A percentile compares a stretch with the other conserved stretches of the same genome.
phyloP scores from a whole-genome alignment of 2,113 vertebrate genomes.

The Prionailurus viverrinus region DNA sequence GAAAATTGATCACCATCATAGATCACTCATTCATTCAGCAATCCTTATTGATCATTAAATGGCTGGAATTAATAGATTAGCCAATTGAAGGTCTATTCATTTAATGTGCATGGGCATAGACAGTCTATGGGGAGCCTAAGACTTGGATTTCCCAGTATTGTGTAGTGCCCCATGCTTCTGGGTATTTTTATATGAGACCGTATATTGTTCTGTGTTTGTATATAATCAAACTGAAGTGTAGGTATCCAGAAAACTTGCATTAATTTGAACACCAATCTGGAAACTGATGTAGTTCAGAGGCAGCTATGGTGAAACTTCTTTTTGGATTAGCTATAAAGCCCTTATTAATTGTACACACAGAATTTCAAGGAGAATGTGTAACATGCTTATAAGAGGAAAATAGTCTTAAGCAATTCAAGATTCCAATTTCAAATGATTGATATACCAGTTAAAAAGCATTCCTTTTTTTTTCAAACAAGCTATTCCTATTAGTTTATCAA shows the following conservation, averaged over 20 bases:
- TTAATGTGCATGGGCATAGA: not conserved
- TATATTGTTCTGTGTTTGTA: not conserved
- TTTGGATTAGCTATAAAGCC: not conserved
- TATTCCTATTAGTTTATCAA: not conserved
- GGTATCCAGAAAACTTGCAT: not conserved
- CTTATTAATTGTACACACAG: constrained; percentile 50
- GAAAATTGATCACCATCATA: constrained; percentile 40
- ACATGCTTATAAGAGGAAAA: constrained; percentile 34
- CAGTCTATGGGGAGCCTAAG: not conserved
- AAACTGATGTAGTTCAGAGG: not conserved
- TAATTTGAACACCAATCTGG: constrained; percentile 11
- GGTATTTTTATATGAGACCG: not conserved
- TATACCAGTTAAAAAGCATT: not conserved
- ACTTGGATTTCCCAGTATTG: not conserved
- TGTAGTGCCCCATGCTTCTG: not conserved
- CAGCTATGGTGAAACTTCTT: not conserved
- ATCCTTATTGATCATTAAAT: constrained; percentile 40
- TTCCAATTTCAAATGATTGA: constrained; percentile 33
- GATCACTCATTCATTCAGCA: not conserved
- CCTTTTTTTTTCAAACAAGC: not conserved
- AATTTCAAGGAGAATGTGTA: not conserved
- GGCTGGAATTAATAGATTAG: constrained; percentile 49
- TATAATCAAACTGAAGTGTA: not conserved
- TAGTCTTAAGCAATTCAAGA: not conserved
- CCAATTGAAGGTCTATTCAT: not conserved